phyloP scores from a whole-genome alignment of 2,797 vertebrate genomes.

The Epinephelus awoara region DNA sequence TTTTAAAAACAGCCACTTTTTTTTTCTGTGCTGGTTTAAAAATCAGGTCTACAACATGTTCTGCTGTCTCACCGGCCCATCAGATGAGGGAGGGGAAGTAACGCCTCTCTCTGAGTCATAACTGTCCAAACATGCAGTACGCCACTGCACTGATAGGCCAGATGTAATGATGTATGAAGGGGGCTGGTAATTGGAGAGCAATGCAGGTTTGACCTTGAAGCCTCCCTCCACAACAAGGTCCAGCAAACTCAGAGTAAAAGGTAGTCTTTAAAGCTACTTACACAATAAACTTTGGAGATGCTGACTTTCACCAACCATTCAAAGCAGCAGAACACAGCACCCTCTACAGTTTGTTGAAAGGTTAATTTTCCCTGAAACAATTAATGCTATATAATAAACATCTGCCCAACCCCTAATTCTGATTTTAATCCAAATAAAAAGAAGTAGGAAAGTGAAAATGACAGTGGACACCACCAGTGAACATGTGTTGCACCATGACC shows the following conservation, averaged over 20 bases:
- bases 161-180: constrained; percentile 36
- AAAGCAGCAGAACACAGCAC: background rate
- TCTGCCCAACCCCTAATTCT: background rate
- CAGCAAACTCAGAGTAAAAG: background rate
- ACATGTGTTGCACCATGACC: constrained; percentile 39
- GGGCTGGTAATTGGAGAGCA: constrained; percentile 12
- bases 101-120: constrained; percentile 30
- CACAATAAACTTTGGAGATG: background rate
- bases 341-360: background rate
- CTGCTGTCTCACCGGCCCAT: constrained; percentile 14
- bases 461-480: background rate
- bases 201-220: constrained; percentile 28
- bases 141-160: constrained; percentile 21
- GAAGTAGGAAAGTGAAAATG: background rate
- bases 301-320: background rate
- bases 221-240: background rate
- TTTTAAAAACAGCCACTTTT: constrained; percentile 24
- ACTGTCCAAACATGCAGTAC: background rate
- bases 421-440: background rate
- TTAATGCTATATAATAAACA: background rate
- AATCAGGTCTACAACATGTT: constrained; percentile 4
- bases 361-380: background rate
- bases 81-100: constrained; percentile 19
- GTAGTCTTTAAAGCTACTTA: background rate
- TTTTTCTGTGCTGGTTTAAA: background rate